Evolutionary conservation across 2,888 invertebrate genomes (phyloP).

Genomic region (Tipula helvola): DNA sequence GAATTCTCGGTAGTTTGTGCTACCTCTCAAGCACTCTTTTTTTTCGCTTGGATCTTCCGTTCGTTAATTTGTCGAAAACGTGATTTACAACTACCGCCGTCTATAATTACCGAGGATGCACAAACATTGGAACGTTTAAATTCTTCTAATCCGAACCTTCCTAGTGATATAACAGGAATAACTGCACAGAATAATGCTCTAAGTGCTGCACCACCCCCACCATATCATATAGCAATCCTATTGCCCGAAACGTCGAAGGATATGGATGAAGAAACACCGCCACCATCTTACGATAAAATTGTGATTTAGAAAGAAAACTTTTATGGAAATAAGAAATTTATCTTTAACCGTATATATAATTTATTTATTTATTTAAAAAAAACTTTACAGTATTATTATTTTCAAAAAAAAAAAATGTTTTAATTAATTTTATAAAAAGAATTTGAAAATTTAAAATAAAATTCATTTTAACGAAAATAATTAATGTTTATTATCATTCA

Average conservation of each 20-base stretch:
- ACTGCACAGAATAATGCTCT: slow-evolving; percentile 17
- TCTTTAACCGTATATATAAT: not conserved
- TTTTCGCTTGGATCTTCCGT: slow-evolving; percentile 46
- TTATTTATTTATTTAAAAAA: not conserved
- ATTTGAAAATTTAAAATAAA: not conserved
- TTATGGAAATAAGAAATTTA: not conserved
- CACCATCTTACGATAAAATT: slow-evolving; percentile 64
- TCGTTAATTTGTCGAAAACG: slow-evolving; percentile 44
- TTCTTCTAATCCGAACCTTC: not conserved
- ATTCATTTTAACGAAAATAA: not conserved
- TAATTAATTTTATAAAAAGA: not conserved
- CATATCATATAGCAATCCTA: slow-evolving; percentile 71
- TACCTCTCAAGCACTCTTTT: slow-evolving; percentile 47
- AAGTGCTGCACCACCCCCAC: slow-evolving; percentile 46
- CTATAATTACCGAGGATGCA: not conserved
- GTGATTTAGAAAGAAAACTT: slow-evolving; percentile 43
- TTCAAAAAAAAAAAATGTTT: not conserved
- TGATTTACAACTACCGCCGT: slow-evolving; percentile 23
- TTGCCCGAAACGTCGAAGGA: slow-evolving; percentile 44
- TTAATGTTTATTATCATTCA: not conserved
- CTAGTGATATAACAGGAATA: not conserved
- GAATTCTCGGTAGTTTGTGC: slow-evolving; percentile 47
- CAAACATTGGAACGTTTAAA: not conserved
- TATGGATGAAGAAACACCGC: slow-evolving; percentile 39
- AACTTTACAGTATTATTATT: not conserved